Evolutionary conservation across 2,888 invertebrate species (phyloP), one percentile per base, ranked within the genome.

Genomic region (Rotaria socialis): DNA sequence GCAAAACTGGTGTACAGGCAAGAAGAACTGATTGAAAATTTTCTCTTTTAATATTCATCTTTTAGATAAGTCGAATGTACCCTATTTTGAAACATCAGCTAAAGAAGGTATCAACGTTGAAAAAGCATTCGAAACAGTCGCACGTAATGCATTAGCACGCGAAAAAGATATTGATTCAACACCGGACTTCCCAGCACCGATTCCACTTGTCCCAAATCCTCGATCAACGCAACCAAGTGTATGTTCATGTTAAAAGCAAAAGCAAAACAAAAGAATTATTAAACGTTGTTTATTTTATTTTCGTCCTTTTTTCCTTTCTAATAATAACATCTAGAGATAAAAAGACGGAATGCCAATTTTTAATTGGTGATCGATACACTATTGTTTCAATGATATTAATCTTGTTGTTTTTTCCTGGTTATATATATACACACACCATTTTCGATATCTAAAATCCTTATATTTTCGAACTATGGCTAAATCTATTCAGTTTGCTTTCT

Each of bases 21-120:
- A 0, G 27, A 14, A 19, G 1, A 67, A 35, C 19, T 67, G 5
- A 67, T 47, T 10, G 7, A 52, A 11, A 52, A 16, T 11, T 16
- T 52, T 52, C 52, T 22, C n/a, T 47, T 47, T 43, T 47, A 75
- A 47, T 5, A 75, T 11, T 67, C 4, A 10, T 67, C 0, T 80
- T 24, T 24, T 24, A 91, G 94, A 94, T 89, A 99, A 99, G 93
- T 97, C 97, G 91, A 96, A 96, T 92, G 97, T 99, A 90, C 98
- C 99, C 84, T 99, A 97, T 91, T 99, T 96, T 91, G 99, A 99
- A 93, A 99, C 99, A 86, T 97, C 96, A 91, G 99, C 99, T 89
- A 99, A 99, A 93, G 99, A 99, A 91, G 97, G 96, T 87, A 94
- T 97, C 89, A 99, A 99, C 91, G 98, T 99, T 87, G 99, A 99